Conservation (phyloP, 92 coral and sea anemone species). For the Pocillopora meandrina region DNA sequence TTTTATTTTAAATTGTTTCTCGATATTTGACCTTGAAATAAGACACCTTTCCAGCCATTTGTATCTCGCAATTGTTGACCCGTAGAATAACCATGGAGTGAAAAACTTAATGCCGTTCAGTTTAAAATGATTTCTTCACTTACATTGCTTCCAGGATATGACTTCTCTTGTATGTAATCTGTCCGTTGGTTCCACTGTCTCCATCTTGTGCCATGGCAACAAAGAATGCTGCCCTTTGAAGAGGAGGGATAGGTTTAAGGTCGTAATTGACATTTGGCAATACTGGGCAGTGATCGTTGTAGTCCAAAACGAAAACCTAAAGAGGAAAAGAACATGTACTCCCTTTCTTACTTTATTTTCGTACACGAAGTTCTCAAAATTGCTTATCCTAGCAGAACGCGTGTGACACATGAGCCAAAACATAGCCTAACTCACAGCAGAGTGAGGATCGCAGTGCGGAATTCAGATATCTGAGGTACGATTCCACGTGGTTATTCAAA, state of each 20-base stretch:
- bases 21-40: too few species aligned
- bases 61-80: too few species aligned
- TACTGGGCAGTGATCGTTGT: slow-evolving; percentile 95
- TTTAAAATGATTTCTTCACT: neutral
- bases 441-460: too few species aligned
- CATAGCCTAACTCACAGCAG: too few species aligned
- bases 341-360: neutral
- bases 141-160: slow-evolving; percentile 67
- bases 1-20: too few species aligned
- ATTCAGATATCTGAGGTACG: too few species aligned
- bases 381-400: too few species aligned
- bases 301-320: slow-evolving; percentile 83
- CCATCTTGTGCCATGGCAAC: slow-evolving; percentile 85
- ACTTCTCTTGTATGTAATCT: slow-evolving; percentile 65
- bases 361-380: too few species aligned
- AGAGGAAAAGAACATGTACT: neutral
- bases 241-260: slow-evolving; percentile 90
- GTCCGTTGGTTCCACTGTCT: slow-evolving; percentile 81
- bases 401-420: too few species aligned
- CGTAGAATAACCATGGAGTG: too few species aligned
- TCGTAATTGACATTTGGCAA: slow-evolving; percentile 63
- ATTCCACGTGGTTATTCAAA: too few species aligned
- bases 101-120: neutral
- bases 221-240: slow-evolving; percentile 75
- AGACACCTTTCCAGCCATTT: too few species aligned